Percentiles rank a stretch among this genome's conserved stretches.
Evolutionary conservation across 2,888 invertebrate genomes (phyloP).

Genomic region (Melieria crassipennis): DNA sequence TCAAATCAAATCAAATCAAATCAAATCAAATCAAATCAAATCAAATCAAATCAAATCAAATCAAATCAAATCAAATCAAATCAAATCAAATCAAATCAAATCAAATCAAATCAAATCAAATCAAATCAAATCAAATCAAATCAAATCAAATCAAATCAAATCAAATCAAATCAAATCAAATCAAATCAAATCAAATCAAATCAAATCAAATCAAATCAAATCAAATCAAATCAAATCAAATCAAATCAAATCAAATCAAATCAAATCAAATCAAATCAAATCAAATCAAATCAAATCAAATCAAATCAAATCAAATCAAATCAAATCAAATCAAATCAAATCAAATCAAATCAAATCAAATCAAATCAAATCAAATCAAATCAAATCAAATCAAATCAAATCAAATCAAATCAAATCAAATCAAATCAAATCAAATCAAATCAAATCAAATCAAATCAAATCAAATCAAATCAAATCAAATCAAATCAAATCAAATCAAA

Average conservation of each 20-base stretch:
- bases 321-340: conserved; percentile 5
- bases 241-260: background rate
- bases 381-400: background rate
- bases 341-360: background rate
- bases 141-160: background rate
- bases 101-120: background rate
- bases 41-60: background rate
- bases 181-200: conserved; percentile 1
- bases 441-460: background rate
- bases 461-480: background rate
- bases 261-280: background rate
- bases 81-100: conserved; percentile 28
- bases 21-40: conserved; percentile 11
- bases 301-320: conserved; percentile 6
- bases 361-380: background rate
- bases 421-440: background rate
- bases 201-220: conserved; percentile 1
- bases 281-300: conserved; percentile 4
- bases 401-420: background rate
- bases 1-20: conserved; percentile 6
- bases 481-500: background rate
- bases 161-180: background rate
- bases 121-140: background rate
- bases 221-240: background rate
- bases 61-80: conserved; percentile 11